Conservation (phyloP, 35 echinoderm and acorn worm species). For the Stichopus chloronotus region DNA sequence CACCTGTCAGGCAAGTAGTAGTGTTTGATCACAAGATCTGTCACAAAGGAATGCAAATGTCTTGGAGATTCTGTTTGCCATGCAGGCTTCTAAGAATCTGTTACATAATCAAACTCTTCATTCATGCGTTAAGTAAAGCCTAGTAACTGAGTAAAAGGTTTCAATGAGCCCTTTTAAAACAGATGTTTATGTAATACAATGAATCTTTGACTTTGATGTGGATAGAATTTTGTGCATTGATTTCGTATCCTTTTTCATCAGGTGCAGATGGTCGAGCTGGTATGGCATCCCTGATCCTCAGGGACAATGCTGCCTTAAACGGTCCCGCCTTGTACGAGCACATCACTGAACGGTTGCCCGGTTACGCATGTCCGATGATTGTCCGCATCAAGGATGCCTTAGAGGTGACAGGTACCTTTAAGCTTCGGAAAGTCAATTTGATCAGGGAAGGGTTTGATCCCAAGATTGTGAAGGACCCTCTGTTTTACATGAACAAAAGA, state of each 20-base stretch:
- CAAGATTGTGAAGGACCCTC: constrained; percentile 28
- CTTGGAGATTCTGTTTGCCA: too few species aligned
- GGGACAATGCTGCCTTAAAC: constrained; percentile 11
- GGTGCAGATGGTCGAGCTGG: constrained; percentile 75
- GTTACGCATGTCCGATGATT: constrained; percentile 89
- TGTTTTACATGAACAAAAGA: constrained; percentile 71
- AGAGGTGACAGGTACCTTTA: constrained; percentile 71
- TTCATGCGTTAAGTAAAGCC: too few species aligned
- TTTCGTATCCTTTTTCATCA: background rate
- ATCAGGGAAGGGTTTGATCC: constrained; percentile 78
- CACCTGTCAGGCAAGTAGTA: too few species aligned
- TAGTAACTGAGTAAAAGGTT: too few species aligned
- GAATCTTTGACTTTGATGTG: too few species aligned
- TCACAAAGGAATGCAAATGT: too few species aligned
- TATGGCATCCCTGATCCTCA: constrained; percentile 69
- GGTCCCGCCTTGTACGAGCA: constrained; percentile 55
- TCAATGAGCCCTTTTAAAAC: too few species aligned
- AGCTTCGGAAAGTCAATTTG: constrained; percentile 68
- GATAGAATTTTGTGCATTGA: too few species aligned
- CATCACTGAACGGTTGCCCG: constrained; percentile 64
- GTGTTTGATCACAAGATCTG: too few species aligned
- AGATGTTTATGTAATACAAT: too few species aligned
- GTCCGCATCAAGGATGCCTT: constrained; percentile 66
- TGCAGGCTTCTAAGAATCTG: too few species aligned
- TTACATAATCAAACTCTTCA: too few species aligned